Base-by-base conservation (phyloP, 2,888 invertebrate genomes). In the Argynnis bischoffii region DNA sequence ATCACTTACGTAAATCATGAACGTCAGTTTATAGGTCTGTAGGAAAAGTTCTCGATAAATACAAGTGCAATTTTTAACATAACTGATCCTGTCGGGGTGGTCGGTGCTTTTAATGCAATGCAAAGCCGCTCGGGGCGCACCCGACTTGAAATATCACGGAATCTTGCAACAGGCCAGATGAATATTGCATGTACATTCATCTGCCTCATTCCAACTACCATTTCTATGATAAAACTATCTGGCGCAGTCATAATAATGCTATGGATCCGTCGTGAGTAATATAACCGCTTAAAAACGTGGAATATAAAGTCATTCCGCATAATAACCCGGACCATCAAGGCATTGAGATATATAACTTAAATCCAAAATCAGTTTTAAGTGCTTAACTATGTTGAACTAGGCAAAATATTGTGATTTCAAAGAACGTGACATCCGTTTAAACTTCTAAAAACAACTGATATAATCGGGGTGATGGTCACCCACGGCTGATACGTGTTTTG, bases 81-180 rank as follows among this genome's bases (percentile, higher is more conserved):
- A 75, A 73, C 76, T 76, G 75, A 70, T 57, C 72, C 82, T 80
- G 85, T 80, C 89, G 78, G 83, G 88, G 90, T 88, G 88, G 89
- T 83, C 87, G 84, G 75, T 71, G 72, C 68, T 72, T 79, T 80
- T 86, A 86, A 88, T 85, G 85, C 79, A 88, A 87, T 85, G 82
- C 83, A 83, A 84, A 78, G 79, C 74, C 75, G 88, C 87, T 82
- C 79, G 79, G 71, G 87, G 88, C 88, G 82, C 85, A 86, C 86
- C 84, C 82, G 87, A 85, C 86, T 86, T 84, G 82, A 84, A 85
- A 87, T 88, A 88, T 87, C 87, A 84, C 82, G 81, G 86, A 85
- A 83, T 84, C 80, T 85, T 75, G 80, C 72, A 64, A 80, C 81
- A 81, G 77, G 79, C 78, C 72, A 82, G 80, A 80, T 84, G 81